phyloP scores from a whole-genome alignment of 2,113 vertebrate species.

The Mustela lutreola region DNA sequence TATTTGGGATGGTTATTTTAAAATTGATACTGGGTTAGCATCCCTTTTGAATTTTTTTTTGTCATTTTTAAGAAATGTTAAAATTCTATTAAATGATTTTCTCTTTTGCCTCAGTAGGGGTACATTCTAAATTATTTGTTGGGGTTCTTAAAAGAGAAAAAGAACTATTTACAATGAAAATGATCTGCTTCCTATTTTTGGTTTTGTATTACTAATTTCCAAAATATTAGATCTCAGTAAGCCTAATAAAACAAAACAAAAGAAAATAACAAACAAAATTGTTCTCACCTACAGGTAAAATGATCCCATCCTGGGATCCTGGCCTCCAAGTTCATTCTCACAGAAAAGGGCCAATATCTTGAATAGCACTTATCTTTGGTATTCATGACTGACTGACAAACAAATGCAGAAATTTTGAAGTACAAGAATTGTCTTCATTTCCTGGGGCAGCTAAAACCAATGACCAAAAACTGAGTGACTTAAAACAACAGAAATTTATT shows the following conservation, averaged over 20 bases:
- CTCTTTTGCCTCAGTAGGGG: conserved; percentile 62
- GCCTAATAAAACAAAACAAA: neutral
- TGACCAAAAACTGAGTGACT: neutral
- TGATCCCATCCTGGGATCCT: neutral
- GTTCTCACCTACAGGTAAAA: neutral
- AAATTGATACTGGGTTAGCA: conserved; percentile 76
- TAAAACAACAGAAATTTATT: neutral
- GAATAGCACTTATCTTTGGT: neutral
- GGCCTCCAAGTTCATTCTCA: neutral
- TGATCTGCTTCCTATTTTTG: neutral
- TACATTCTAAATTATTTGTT: conserved; percentile 68
- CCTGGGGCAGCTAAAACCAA: neutral
- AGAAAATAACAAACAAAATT: neutral
- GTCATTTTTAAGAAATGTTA: conserved; percentile 77
- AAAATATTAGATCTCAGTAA: conserved; percentile 16
- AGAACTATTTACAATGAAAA: neutral
- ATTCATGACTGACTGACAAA: neutral
- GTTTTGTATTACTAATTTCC: conserved; percentile 71
- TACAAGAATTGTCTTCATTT: neutral
- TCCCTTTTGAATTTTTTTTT: conserved; percentile 80
- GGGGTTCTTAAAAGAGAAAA: conserved; percentile 72
- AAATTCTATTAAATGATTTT: conserved; percentile 63
- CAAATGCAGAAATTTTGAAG: neutral
- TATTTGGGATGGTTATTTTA: conserved; percentile 75
- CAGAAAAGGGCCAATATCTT: neutral